Evolutionary conservation across 2,888 invertebrate genomes (phyloP), one percentile per base, ranked within the genome.

Genomic region (Pomacea canaliculata): DNA sequence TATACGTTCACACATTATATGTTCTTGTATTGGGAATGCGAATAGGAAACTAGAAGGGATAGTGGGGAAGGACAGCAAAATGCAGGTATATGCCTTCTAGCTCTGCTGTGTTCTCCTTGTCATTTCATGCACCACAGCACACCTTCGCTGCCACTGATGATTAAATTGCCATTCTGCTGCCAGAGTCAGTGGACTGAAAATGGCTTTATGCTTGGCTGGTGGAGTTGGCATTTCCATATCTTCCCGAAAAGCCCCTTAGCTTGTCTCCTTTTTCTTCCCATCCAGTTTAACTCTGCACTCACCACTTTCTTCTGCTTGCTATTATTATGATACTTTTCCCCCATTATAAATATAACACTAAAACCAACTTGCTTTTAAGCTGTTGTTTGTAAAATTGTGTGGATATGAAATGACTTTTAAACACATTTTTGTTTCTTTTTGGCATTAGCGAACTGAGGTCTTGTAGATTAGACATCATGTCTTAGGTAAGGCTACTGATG

Each of bases 151-250:
- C 63, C 63, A n/a, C 63, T 63, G 23, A 27, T 63, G 63, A 63
- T 63, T 63, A 63, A 63, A n/a, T 63, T 63, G 63, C 63, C 63
- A 63, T 63, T 63, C 63, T 27, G 23, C 7, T n/a, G 63, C 63
- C 63, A 63, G 27, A 63, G 63, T 63, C 63, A 63, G 63, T 63
- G 63, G 27, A 63, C 16, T 63, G 27, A 63, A 63, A 63, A 63
- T 19, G 12, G 63, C 19, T 63, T 63, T 27, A 63, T 63, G 63
- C 63, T 63, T 63, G 23, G 27, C 63, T 63, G n/a, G 10, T 12
- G 7, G 63, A 63, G 63, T 10, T 23, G 63, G 63, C 63, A 63
- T 63, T 63, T 63, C 63, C 63, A 63, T n/a, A 12, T 63, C 63
- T 63, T 63, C 51, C 51, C 16, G 8, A 56, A 56, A 56, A 37